phyloP scores from a whole-genome alignment of 1,140 invertebrate species.

The Marisa cornuarietis region DNA sequence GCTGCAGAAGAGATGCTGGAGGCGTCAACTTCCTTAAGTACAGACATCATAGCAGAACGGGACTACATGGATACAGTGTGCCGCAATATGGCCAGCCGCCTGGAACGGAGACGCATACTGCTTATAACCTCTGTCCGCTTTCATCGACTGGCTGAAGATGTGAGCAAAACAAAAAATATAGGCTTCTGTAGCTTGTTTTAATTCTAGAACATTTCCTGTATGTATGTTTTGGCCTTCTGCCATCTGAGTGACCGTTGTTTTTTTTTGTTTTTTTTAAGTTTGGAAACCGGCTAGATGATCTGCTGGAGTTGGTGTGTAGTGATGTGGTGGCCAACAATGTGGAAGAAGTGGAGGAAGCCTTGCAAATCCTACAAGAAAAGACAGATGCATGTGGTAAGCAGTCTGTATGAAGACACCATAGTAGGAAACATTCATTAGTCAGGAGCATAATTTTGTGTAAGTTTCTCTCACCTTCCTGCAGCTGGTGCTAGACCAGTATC shows the following conservation, averaged over 20 bases:
- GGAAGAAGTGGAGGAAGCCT: constrained; percentile 63
- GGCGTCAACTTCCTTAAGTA: constrained; percentile 71
- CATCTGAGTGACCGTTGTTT: background rate
- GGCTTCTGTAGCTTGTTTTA: no score
- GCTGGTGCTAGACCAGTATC: no score
- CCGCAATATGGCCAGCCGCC: constrained; percentile 78
- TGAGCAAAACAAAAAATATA: constrained; percentile 47
- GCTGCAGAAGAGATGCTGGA: constrained; percentile 69
- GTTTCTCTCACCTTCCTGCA: no score
- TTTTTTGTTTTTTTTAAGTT: constrained; percentile 45
- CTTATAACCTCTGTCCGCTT: constrained; percentile 80
- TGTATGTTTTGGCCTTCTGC: background rate
- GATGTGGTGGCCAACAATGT: constrained; percentile 76
- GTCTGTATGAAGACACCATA: background rate
- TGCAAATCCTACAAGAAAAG: constrained; percentile 55
- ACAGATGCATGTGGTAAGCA: constrained; percentile 55
- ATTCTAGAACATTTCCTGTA: no score
- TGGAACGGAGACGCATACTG: constrained; percentile 79
- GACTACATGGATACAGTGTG: constrained; percentile 81
- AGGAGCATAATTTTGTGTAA: no score
- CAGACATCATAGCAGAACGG: constrained; percentile 61
- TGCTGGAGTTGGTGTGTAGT: constrained; percentile 63
- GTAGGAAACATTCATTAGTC: background rate
- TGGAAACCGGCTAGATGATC: constrained; percentile 55
- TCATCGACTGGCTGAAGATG: constrained; percentile 79